Evolutionary conservation across 30 jellyfish, hydroid and myxozoan genomes (phyloP).

Genomic region (Rhopilema esculentum): DNA sequence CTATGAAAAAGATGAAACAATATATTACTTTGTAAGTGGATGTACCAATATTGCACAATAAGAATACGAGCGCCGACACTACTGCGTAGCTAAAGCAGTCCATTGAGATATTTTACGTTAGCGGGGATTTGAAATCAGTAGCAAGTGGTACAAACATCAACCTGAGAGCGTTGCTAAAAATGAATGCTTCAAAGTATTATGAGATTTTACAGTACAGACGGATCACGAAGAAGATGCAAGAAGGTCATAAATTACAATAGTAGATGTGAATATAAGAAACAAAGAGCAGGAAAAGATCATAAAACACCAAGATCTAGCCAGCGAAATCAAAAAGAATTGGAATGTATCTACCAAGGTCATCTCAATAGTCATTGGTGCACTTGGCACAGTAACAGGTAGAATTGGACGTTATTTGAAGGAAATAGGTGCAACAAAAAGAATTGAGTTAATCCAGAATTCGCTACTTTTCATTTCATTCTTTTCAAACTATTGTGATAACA

Average conservation of each 20-base stretch:
- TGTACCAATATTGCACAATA: conserved; percentile 5
- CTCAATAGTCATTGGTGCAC: conserved; percentile 14
- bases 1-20: conserved; percentile 11
- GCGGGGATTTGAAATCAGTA: conserved; percentile 27
- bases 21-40: conserved; percentile 13
- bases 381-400: conserved; percentile 34
- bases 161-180: conserved; percentile 50
- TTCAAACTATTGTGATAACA: no score
- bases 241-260: background rate
- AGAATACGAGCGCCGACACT: conserved; percentile 5
- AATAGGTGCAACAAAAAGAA: conserved; percentile 11
- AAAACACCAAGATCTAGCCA: conserved; percentile 20
- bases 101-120: conserved; percentile 25
- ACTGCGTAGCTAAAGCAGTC: conserved; percentile 19
- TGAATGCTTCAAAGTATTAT: conserved; percentile 17
- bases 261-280: conserved; percentile 43
- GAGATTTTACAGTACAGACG: conserved; percentile 20
- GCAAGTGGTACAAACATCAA: conserved; percentile 51
- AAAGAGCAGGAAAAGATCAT: conserved; percentile 25
- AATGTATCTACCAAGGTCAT: conserved; percentile 34
- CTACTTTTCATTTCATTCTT: no score
- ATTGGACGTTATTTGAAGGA: conserved; percentile 14
- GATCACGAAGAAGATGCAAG: conserved; percentile 5
- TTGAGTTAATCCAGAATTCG: conserved; percentile 26
- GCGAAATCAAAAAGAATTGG: conserved; percentile 28